Evolutionary conservation across 1,140 invertebrate genomes (phyloP), one percentile per base, ranked within the genome.

Genomic region (Antheraea pernyi): DNA sequence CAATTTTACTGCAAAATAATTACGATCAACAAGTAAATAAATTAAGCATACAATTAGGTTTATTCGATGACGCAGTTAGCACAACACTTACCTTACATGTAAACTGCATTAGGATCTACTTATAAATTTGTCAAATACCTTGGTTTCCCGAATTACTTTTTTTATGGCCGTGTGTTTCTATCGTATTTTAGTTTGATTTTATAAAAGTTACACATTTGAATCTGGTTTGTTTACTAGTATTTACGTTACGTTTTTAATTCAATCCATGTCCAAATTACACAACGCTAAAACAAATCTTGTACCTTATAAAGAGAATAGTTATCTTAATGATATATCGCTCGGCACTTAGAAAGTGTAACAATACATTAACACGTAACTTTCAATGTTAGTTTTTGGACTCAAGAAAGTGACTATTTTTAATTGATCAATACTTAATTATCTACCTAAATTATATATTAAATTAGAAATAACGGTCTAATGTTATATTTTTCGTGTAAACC

Each of bases 351-450:
- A 63, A 63, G 61, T 63, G 30, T 63, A 63, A 63, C 37, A 37
- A 63, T 63, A 37, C 13, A 63, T 63, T 63, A 63, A 63, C 61
- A 63, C 61, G 61, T 37, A 63, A 63, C 61, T 63, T 53, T 53
- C 6, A n/a, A n/a, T n/a, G 46, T 53, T 53, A 16, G 11, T 53
- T 13, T 53, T 53, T 53, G 1, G 16, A 9, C 16, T 53, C 16
- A 53, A 53, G 46, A 53, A 53, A 53, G 46, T 53, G 16, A 5
- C 16, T 53, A 53, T 16, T 53, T 13, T 53, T 53, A 53, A 53
- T 53, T 53, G 16, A 53, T 53, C 16, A 53, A 13, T 53, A 11
- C 7, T 48, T 7, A 53, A 53, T 16, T 53, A 53, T 53, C 0
- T 53, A 16, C 16, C 3, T 7, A 3, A 6, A 48, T 48, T 48